Evolutionary conservation across 2,888 invertebrate genomes (phyloP).

Genomic region (Ormyrus nitidulus): DNA sequence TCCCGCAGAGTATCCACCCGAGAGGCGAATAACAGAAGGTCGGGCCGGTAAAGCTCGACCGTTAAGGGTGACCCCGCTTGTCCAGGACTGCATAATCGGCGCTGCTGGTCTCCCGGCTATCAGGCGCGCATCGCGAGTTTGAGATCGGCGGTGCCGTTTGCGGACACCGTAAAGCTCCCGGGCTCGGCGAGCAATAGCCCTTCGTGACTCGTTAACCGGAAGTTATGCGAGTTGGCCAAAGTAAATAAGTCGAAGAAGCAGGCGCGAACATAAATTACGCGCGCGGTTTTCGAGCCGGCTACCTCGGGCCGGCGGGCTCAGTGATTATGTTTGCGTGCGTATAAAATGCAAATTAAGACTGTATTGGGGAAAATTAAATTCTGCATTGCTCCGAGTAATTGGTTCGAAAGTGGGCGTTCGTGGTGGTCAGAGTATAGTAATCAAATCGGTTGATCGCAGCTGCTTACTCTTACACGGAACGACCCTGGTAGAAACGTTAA

Average conservation of each 20-base stretch:
- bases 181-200: constrained; percentile 21
- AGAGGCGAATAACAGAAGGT: too few relatives aligned
- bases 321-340: neutral
- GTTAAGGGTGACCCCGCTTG: neutral
- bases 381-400: too few relatives aligned
- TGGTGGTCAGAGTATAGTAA: too few relatives aligned
- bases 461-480: too few relatives aligned
- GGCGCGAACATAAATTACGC: constrained; percentile 46
- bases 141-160: neutral
- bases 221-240: constrained; percentile 59
- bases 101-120: neutral
- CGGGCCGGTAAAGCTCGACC: too few relatives aligned
- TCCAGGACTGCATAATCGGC: constrained; percentile 38
- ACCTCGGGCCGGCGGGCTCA: too few relatives aligned
- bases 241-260: constrained; percentile 51
- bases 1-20: too few relatives aligned
- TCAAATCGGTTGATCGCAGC: too few relatives aligned
- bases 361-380: too few relatives aligned
- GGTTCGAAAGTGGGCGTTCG: too few relatives aligned
- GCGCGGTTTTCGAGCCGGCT: neutral
- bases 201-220: constrained; percentile 59
- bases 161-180: neutral
- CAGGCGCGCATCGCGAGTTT: neutral
- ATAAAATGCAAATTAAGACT: too few relatives aligned
- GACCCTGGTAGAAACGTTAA: too few relatives aligned